Base-by-base conservation (phyloP, 2,797 vertebrate species). In the Myotis vivesi region DNA sequence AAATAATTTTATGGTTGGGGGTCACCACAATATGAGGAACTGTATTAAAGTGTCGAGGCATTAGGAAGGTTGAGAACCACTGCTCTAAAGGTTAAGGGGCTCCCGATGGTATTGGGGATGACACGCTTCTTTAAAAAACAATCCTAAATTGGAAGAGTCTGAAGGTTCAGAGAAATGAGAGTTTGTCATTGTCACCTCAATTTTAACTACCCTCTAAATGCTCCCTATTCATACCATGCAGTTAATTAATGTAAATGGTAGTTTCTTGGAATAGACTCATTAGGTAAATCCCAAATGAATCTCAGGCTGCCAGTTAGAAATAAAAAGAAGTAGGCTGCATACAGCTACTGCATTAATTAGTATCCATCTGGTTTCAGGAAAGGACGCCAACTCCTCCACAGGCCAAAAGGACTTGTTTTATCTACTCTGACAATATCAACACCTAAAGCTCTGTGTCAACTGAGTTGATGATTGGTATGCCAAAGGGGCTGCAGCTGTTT, bases 311-410 rank as follows among this genome's bases (percentile, higher is more conserved):
- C 53, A 68, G 69, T 87, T 49, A 91, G 88, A 62, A 91, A 89
- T 73, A 77, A 76, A 88, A 83, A 94, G 97, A 95, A 96, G 72
- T 38, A 69, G 83, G 76, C 82, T 96, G 77, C 87, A 83, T 57
- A 68, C 59, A 95, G 95, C 0, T 7, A 8, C 23, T 16, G 88
- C 84, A 94, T 80, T 96, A 97, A 97, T 97, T 97, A 97, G 96
- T 97, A 96, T 89, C 94, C 95, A 97, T 97, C 94, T 97, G 97
- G 95, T 79, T 91, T 53, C 86, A 25, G 53, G 66, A 97, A 96
- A 95, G 51, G 38, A 82, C 57, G 96, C 72, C 57, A 41, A 23
- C 91, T 89, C 76, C 92, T 94, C 86, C 75, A 90, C 79, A 25
- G 73, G 77, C 89, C 75, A 87, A 95, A 95, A 94, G 77, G 86